A percentile compares a stretch with the other conserved stretches of the same genome.
These are phyloP conservation scores for Drosophila merina DNA, from an alignment of 2,888 invertebrate genomes.

Conservation along the genomic window DNA sequence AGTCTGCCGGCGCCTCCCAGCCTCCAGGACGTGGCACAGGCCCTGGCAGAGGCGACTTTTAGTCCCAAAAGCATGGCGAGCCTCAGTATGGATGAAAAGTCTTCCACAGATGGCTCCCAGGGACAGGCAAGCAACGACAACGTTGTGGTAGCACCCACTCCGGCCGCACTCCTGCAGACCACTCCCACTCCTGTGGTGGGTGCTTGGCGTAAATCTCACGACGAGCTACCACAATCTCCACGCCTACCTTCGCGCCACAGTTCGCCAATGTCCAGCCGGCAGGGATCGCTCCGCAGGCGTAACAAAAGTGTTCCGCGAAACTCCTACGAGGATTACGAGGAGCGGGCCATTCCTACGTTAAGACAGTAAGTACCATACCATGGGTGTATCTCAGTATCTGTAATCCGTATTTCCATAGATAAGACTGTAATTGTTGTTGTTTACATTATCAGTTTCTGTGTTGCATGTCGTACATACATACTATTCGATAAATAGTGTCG, in stretches of 20 bases:
- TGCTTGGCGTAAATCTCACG: constrained; percentile 78
- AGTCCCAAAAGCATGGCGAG: constrained; percentile 73
- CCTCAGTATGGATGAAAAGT: constrained; percentile 75
- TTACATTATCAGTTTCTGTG: constrained; percentile 10
- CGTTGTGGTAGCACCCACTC: constrained; percentile 27
- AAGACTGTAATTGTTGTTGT: neutral
- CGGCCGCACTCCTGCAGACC: constrained; percentile 53
- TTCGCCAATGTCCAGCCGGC: constrained; percentile 85
- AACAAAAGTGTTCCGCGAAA: constrained; percentile 88
- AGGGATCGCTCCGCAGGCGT: constrained; percentile 87
- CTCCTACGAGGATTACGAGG: constrained; percentile 94
- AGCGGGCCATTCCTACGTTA: constrained; percentile 92
- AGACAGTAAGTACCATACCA: constrained; percentile 88
- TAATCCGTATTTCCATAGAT: constrained; percentile 4
- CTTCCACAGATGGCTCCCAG: constrained; percentile 71
- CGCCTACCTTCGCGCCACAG: constrained; percentile 83
- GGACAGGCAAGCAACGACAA: constrained; percentile 42
- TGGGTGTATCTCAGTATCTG: constrained; percentile 1
- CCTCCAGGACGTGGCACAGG: constrained; percentile 83
- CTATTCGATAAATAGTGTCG: constrained; percentile 12
- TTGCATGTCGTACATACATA: constrained; percentile 26
- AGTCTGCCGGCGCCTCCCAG: constrained; percentile 83
- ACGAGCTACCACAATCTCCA: constrained; percentile 83
- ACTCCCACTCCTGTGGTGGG: constrained; percentile 39
- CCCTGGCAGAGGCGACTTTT: constrained; percentile 79